Evolutionary conservation across 2,888 invertebrate species (phyloP).

Genomic region (Mycogona germanica): DNA sequence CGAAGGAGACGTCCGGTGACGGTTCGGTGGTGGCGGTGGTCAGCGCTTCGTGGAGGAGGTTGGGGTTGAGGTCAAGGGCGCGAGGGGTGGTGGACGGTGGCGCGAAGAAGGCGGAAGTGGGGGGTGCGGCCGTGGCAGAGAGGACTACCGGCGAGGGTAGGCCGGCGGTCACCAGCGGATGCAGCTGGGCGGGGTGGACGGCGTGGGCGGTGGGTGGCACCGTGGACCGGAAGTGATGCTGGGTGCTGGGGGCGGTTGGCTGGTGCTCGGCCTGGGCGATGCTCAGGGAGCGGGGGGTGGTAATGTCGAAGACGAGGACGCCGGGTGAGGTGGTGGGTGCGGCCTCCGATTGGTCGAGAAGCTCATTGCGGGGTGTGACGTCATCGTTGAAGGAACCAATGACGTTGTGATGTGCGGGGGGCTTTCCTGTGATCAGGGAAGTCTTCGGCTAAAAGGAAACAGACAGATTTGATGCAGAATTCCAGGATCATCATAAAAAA

Average conservation of each 20-base stretch:
- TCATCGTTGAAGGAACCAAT: no score
- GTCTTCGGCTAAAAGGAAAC: no score
- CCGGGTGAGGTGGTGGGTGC: no score
- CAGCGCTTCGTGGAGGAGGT: neutral
- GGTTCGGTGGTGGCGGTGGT: neutral
- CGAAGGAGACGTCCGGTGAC: neutral
- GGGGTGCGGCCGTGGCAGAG: neutral
- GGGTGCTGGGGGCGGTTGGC: neutral
- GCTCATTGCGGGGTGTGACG: no score
- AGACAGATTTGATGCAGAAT: no score
- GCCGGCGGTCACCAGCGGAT: neutral
- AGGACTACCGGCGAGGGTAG: neutral
- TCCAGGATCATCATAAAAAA: no score
- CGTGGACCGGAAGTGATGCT: slow-evolving; percentile 11
- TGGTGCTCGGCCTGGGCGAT: neutral
- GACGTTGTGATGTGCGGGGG: no score
- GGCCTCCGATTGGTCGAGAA: no score
- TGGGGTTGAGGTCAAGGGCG: neutral
- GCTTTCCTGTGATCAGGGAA: no score
- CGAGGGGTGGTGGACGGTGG: neutral
- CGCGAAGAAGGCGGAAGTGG: neutral
- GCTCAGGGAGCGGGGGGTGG: slow-evolving; percentile 5
- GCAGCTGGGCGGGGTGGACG: no score
- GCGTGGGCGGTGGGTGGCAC: neutral
- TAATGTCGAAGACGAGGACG: no score